Evolutionary conservation across 2,113 vertebrate species (phyloP).

Genomic region (Pachypanchax playfairii): DNA sequence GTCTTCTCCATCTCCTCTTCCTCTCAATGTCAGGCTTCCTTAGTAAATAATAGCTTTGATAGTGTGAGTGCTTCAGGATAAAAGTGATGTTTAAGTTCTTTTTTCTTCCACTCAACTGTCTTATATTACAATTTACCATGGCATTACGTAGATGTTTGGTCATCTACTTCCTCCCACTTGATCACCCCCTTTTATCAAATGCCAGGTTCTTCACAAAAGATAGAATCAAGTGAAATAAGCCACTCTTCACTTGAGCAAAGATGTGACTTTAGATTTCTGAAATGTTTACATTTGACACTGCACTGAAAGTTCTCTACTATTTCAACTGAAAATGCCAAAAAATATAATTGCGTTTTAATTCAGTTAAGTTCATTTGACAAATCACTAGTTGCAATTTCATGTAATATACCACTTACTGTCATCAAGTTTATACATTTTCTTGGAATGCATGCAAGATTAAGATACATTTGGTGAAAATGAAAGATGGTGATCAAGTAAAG

Average conservation of each 20-base stretch:
- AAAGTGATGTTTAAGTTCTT: conserved; percentile 37
- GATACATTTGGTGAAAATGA: conserved; percentile 37
- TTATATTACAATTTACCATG: conserved; percentile 49
- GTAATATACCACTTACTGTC: no score
- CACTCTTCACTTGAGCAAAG: no score
- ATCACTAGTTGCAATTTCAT: no score
- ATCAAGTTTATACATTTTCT: no score
- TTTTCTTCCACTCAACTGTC: conserved; percentile 40
- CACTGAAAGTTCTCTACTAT: no score
- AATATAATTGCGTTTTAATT: no score
- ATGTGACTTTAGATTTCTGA: no score
- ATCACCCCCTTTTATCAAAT: conserved; percentile 19
- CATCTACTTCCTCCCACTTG: conserved; percentile 9
- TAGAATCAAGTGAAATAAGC: not conserved
- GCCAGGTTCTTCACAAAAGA: conserved; percentile 7
- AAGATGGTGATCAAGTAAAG: conserved; percentile 39
- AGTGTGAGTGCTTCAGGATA: conserved; percentile 47
- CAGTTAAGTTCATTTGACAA: no score
- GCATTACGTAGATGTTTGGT: conserved; percentile 56
- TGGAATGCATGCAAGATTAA: conserved; percentile 16
- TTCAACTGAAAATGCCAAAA: no score
- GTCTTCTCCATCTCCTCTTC: conserved; percentile 18
- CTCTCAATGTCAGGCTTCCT: conserved; percentile 36
- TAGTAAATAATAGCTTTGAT: conserved; percentile 44
- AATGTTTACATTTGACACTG: no score